Conservation (phyloP, 2,113 vertebrate genomes). For the Probosciger aterrimus region DNA sequence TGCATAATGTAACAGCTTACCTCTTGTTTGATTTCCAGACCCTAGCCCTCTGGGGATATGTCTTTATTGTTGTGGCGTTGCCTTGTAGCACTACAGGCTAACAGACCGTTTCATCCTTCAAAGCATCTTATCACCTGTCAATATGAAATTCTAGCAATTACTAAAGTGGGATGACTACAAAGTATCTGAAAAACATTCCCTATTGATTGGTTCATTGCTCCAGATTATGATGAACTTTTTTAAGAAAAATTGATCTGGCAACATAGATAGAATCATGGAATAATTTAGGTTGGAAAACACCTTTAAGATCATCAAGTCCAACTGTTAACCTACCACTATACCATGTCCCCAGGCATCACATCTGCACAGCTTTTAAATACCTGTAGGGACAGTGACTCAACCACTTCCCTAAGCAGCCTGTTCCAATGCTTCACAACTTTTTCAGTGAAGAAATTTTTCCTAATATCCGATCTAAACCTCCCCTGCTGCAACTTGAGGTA, state of each 20-base stretch:
- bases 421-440: not conserved
- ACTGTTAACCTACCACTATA: not conserved
- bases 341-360: no score
- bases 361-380: not conserved
- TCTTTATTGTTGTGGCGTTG: slow-evolving; percentile 71
- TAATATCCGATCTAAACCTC: not conserved
- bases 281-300: rapidly evolving
- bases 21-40: slow-evolving; percentile 73
- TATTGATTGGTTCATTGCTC: slow-evolving; percentile 74
- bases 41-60: slow-evolving; percentile 43
- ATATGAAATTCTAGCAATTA: slow-evolving; percentile 79
- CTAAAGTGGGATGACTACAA: slow-evolving; percentile 67
- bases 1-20: slow-evolving; percentile 67
- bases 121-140: slow-evolving; percentile 71
- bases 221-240: slow-evolving; percentile 78
- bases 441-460: not conserved
- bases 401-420: not conserved
- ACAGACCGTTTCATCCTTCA: slow-evolving; percentile 79
- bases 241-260: slow-evolving; percentile 77
- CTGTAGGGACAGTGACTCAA: not conserved
- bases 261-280: slow-evolving; percentile 20
- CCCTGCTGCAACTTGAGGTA: not conserved
- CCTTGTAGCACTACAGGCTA: slow-evolving; percentile 73
- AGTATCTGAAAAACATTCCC: slow-evolving; percentile 72
- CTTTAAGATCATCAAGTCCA: rapidly evolving